phyloP scores from a whole-genome alignment of 2,113 vertebrate genomes.

The Oryzias curvinotus region DNA sequence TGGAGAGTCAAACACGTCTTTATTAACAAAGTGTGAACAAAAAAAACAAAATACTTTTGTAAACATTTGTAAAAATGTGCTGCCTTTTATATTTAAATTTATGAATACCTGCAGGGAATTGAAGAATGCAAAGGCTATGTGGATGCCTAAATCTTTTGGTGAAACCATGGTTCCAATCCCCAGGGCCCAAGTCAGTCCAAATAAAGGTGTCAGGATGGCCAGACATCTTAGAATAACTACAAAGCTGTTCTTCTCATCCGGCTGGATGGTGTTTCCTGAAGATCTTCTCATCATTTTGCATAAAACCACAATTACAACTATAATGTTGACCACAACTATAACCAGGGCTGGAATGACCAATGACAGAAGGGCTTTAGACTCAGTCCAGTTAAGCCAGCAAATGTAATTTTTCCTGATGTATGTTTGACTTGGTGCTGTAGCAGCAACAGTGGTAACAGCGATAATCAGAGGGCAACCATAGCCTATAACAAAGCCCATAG shows the following conservation, averaged over 20 bases:
- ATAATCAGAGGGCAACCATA: slow-evolving; percentile 86
- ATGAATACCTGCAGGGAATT: slow-evolving; percentile 85
- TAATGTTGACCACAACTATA: slow-evolving; percentile 82
- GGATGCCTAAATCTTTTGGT: slow-evolving; percentile 63
- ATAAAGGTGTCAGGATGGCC: slow-evolving; percentile 83
- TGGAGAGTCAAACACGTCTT: slow-evolving; percentile 1
- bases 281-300: slow-evolving; percentile 78
- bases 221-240: slow-evolving; percentile 82
- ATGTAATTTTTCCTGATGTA: slow-evolving; percentile 69
- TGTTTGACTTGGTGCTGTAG: slow-evolving; percentile 70
- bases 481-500: slow-evolving; percentile 77
- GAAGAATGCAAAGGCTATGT: slow-evolving; percentile 82
- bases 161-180: slow-evolving; percentile 78
- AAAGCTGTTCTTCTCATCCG: slow-evolving; percentile 75
- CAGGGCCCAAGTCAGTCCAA: slow-evolving; percentile 88
- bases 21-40: not conserved
- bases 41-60: not conserved
- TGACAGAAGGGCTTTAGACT: slow-evolving; percentile 82
- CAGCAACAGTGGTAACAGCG: slow-evolving; percentile 79
- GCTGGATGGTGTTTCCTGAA: slow-evolving; percentile 53
- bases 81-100: not conserved
- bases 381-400: slow-evolving; percentile 88
- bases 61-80: not conserved
- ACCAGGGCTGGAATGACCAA: slow-evolving; percentile 83
- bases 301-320: slow-evolving; percentile 81